Evolutionary conservation across 2,888 invertebrate genomes (phyloP).

Genomic region (Geophilus truncorum): DNA sequence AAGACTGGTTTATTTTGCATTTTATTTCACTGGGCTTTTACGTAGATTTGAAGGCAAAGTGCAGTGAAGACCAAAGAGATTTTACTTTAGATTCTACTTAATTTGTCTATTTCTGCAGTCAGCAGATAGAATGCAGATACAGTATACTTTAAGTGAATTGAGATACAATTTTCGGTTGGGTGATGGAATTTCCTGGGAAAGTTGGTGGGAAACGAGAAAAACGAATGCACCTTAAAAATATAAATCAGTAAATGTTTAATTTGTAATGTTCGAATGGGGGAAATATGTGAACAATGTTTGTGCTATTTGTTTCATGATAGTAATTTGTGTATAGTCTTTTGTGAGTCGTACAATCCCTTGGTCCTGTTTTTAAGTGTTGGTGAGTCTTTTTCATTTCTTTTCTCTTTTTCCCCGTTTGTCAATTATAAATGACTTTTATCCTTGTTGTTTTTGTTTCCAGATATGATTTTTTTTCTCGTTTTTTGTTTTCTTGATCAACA

Average conservation of each 20-base stretch:
- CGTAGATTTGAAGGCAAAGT: not conserved
- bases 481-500: not conserved
- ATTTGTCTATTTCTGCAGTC: not conserved
- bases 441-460: slow-evolving; percentile 27
- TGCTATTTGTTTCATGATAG: not conserved
- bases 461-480: not conserved
- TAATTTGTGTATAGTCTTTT: slow-evolving; percentile 9
- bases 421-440: slow-evolving; percentile 15
- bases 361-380: slow-evolving; percentile 24
- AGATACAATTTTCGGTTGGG: not conserved
- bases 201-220: not conserved
- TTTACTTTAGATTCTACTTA: not conserved
- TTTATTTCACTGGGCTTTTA: slow-evolving; percentile 1
- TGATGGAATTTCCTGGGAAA: not conserved
- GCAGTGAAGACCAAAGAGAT: slow-evolving; percentile 26
- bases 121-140: slow-evolving; percentile 18
- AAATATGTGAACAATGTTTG: slow-evolving; percentile 1
- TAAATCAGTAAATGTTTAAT: not conserved
- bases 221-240: not conserved
- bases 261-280: not conserved
- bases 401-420: slow-evolving; percentile 8
- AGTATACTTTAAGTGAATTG: not conserved
- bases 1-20: slow-evolving; percentile 20
- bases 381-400: slow-evolving; percentile 19
- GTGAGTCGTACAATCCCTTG: slow-evolving; percentile 27